These are phyloP conservation scores for Pipistrellus kuhlii DNA, from an alignment of 2,797 vertebrate genomes.

Conservation along the genomic window DNA sequence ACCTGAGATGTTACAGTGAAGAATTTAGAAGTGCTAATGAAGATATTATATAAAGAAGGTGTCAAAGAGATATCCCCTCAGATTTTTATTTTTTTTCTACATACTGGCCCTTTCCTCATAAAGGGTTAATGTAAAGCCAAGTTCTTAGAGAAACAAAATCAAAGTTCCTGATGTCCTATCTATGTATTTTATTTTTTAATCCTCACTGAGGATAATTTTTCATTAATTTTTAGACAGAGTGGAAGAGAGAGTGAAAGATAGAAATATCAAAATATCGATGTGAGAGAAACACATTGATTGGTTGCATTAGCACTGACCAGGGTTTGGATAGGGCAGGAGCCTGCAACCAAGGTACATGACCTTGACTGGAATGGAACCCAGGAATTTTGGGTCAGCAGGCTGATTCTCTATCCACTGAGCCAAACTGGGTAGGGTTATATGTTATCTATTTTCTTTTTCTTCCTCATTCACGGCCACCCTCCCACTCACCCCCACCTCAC, in stretches of 20 bases:
- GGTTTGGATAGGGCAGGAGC: too few relatives aligned
- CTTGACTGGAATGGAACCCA: too few relatives aligned
- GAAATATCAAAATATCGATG: too few relatives aligned
- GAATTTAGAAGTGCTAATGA: constrained; percentile 70
- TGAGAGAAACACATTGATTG: too few relatives aligned
- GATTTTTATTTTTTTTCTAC: neutral
- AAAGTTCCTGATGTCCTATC: neutral
- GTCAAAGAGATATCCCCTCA: neutral
- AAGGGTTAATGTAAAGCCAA: neutral
- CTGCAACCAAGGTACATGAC: too few relatives aligned
- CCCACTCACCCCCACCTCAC: neutral
- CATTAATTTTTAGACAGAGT: too few relatives aligned
- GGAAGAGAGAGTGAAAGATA: too few relatives aligned
- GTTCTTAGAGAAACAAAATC: neutral
- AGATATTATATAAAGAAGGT: neutral
- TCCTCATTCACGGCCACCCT: neutral
- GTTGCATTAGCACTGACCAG: too few relatives aligned
- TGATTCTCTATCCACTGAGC: too few relatives aligned
- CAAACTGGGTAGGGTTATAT: too few relatives aligned
- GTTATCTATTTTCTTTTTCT: neutral
- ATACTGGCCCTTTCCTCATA: neutral
- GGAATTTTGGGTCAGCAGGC: too few relatives aligned
- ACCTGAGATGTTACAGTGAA: constrained; percentile 18
- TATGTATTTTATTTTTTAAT: neutral
- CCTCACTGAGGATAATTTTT: too few relatives aligned